Base-by-base conservation (phyloP, 2,797 vertebrate species). In the Danio kyathit region DNA sequence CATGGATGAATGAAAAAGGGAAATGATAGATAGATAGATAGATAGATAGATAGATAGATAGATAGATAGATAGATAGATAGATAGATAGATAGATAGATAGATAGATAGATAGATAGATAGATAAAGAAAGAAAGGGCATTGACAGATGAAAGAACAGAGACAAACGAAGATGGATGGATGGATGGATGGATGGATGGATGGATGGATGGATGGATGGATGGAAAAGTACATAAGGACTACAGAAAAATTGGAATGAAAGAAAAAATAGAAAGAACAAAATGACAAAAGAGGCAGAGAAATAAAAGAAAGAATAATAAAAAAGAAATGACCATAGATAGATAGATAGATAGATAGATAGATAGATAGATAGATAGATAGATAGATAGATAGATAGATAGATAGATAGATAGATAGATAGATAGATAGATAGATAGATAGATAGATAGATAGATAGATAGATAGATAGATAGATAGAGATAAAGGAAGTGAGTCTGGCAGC, bases 401-500 rank as follows among this genome's bases (percentile, higher is more conserved):
- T 0, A 74, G 73, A 51, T 5, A 14, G 6, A 63, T 7, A 52
- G 44, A 69, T 4, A 40, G 66, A 70, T 7, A 70, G 48, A 70
- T 12, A 69, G 2, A 52, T 4, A 51, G 44, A 48, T 8, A 19
- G 64, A 66, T 5, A 19, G 40, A 66, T 13, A 48, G 64, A 40
- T 16, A 17, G 57, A 14, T 8, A 48, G 64, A 49, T 49, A 43
- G 54, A 41, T 12, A 41, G 54, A 63, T 9, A 48, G 46, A 52
- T 7, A 52, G 56, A 61, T 1, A 46, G 75, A 59, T 29, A 64
- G 72, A 77, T 2, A 48, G 57, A 70, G 29, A 74, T 46, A 61
- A n/a, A 78, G 14, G 14, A 41, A 49, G 52, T 43, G 29, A 74
- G 67, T 59, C 67, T 77, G 82, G 77, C 84, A 70, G 72, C 84